Base-by-base conservation (phyloP, 2,888 invertebrate species). In the Asteroscopus sphinx region DNA sequence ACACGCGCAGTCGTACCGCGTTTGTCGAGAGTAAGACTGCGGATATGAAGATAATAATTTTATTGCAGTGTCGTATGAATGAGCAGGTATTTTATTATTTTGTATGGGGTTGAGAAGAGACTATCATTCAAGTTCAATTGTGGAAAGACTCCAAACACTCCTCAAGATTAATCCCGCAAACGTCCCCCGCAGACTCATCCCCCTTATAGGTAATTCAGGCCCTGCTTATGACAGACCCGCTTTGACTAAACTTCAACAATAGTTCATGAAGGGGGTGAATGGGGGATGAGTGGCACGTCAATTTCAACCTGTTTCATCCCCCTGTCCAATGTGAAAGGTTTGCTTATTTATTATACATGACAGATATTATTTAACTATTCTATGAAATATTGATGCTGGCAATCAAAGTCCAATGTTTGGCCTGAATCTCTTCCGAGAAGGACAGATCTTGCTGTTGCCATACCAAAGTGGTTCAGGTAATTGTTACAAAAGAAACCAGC, bases 241-340 rank as follows among this genome's bases (percentile, higher is more conserved):
- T 72, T 75, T 71, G 76, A 68, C 56, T 70, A 42, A 69, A 74
- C 64, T 72, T 55, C 49, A 68, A 79, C 80, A 80, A 80, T 76
- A 66, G 73, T 73, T 68, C 46, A 54, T 66, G 45, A 52, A 70
- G 54, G 76, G 76, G 73, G 64, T 68, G 68, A 68, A 66, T 66
- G 67, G 54, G 76, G 76, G 73, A 63, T 68, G 68, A 68, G 67
- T 66, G 67, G 66, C 67, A 59, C 67, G 73, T 66, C 64, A 69
- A 72, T 74, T 70, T 63, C 62, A 67, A 62, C 49, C 33, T 64
- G 46, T 55, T 64, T 62, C 60, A 53, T 59, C 58, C 57, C 56
- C 30, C 32, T 37, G n/a, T 61, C 39, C 56, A 53, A 55, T 42
- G 36, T 53, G 44, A 52, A 53, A 32, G 45, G 39, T 49, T 64